Evolutionary conservation across 2,797 vertebrate species (phyloP), one percentile per base, ranked within the genome.

Genomic region (Hyperoplus lanceolatus): DNA sequence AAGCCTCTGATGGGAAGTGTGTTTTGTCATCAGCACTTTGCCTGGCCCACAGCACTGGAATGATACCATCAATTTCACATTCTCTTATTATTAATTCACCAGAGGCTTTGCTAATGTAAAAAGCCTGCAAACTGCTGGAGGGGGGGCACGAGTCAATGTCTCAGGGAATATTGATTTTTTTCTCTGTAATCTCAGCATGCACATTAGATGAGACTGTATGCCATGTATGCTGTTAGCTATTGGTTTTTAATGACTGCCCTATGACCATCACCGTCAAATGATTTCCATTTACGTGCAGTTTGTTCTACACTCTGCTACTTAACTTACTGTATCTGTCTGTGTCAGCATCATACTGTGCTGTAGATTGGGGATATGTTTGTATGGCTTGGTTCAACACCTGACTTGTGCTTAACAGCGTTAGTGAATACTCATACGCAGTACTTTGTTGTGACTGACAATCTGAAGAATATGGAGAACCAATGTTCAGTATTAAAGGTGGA

Each of bases 41-140:
- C 55, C 68, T 73, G 13, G 9, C 45, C 29, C 49, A 51, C 57
- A 73, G 49, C 68, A 79, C 76, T 75, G 76, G 58, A 88, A 75
- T 73, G 45, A 89, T 39, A 58, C 48, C 78, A 81, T 83, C 77
- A 77, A 12, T 79, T 77, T 78, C 80, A 87, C 61, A 66, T 73
- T 65, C 4, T 63, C 61, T 29, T 58, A 57, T 77, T 71, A 77
- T 79, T 58, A 66, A 80, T 82, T 81, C 63, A 81, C 15, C 64
- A 78, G 67, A 79, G 50, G 18, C 57, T 70, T 29, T 4, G 2
- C 66, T 75, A 77, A 79, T 76, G 80, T 53, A 75, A 68, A 29
- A 29, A 29, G 29, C 29, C 29, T 29, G 29, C 60, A 45, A 70
- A 55, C 73, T 50, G 72, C 70, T 74, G 60, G 50, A 50, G 3